These are phyloP conservation scores for Bambusicola thoracicus DNA, from an alignment of 2,113 vertebrate genomes.

Conservation along the genomic window DNA sequence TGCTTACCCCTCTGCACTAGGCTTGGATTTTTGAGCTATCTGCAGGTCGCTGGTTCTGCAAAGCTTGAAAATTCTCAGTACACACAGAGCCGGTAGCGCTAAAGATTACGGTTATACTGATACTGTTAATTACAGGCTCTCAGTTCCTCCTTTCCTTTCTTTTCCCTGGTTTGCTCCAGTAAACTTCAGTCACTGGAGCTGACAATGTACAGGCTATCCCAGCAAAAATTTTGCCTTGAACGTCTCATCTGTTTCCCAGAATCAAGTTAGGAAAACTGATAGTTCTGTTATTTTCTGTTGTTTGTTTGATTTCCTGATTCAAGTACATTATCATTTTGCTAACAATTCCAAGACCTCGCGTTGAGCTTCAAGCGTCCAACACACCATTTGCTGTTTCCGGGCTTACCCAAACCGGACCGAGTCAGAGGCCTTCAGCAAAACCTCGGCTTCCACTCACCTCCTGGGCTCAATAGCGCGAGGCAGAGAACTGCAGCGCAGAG, in stretches of 20 bases:
- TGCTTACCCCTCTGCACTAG: not conserved
- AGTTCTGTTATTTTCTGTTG: not conserved
- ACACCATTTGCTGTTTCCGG: not conserved
- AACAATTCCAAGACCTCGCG: fast-evolving
- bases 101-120: not conserved
- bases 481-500: no score
- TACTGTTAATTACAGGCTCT: not conserved
- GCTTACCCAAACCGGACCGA: not conserved
- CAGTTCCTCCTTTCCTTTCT: not conserved
- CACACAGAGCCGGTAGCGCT: fast-evolving
- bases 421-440: not conserved
- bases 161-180: not conserved
- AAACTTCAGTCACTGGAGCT: not conserved
- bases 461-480: not conserved
- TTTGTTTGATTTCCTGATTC: no score
- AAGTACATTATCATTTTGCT: no score
- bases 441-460: not conserved
- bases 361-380: not conserved
- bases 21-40: not conserved
- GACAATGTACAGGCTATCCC: not conserved
- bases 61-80: not conserved
- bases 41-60: not conserved
- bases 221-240: not conserved
- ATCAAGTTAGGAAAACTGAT: not conserved
- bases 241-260: not conserved